Evolutionary conservation across 1,140 invertebrate species (phyloP), one percentile per base, ranked within the genome.

Genomic region (Eriosoma lanigerum): DNA sequence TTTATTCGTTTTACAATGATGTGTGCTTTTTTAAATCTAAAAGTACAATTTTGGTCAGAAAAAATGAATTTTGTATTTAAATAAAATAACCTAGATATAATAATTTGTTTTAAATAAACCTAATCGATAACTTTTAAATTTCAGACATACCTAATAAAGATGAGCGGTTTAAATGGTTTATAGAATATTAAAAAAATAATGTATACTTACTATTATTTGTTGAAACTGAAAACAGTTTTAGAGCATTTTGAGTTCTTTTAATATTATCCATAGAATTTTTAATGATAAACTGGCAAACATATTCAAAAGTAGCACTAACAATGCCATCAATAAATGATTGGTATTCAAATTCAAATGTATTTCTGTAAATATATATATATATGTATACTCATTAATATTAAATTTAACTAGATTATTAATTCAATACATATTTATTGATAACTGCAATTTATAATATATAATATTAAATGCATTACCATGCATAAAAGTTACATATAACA

Each of bases 281-380:
- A 62, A 78, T 60, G 12, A 78, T 62, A 10, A 78, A 46, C 21
- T 78, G 56, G 8, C 75, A 78, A n/a, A 62, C 24, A 24, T 46
- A 78, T 48, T 78, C 75, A 62, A 62, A 78, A 46, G 75, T 12
- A 17, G 56, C 56, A 3, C 54, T 17, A 62, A 78, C 38, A n/a
- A 78, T 78, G 24, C 75, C 75, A 48, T 78, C 75, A 46, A 62
- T 46, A 44, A 78, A 78, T 0, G 15, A 17, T 48, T 78, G 19
- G 1, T 56, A 60, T 78, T 58, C 75, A 19, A 62, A 21, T 60
- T 78, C 75, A 78, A 44, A 78, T 29, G 29, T 24, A 0, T 50
- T 29, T 52, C 68, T 72, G 9, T 29, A 72, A 52, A 72, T 13
- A 72, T 4, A 72, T 32, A 2, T 19, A 32, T 32, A 32, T 62